A percentile compares a stretch with the other conserved stretches of the same genome.
These are phyloP conservation scores for Goniozus legneri DNA, from an alignment of 1,140 invertebrate species.

Conservation along the genomic window DNA sequence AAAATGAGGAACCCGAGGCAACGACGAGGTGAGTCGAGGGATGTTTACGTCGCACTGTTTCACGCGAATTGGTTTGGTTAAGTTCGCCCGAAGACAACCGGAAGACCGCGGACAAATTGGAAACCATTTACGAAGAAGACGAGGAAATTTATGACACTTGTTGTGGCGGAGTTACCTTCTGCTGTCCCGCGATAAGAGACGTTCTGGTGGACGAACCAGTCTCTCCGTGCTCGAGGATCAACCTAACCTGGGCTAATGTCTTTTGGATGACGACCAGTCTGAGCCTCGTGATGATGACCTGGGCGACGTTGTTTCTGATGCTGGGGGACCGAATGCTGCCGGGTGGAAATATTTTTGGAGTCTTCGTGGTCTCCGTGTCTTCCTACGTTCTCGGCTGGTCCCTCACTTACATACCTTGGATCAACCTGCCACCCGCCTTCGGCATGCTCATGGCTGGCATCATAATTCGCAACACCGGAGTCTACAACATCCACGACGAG, in stretches of 20 bases:
- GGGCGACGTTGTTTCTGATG: slow-evolving; percentile 32
- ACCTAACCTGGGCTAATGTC: slow-evolving; percentile 29
- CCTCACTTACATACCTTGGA: slow-evolving; percentile 34
- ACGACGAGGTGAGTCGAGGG: too few relatives aligned
- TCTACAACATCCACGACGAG: slow-evolving; percentile 38
- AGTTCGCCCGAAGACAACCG: too few relatives aligned
- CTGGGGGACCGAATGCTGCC: slow-evolving; percentile 36
- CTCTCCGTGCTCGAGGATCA: slow-evolving; percentile 5
- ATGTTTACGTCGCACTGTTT: too few relatives aligned
- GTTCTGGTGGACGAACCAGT: slow-evolving; percentile 28
- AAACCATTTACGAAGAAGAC: slow-evolving; percentile 9
- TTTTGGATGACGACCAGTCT: slow-evolving; percentile 27
- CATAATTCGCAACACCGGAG: slow-evolving; percentile 36
- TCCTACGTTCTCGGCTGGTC: slow-evolving; percentile 38
- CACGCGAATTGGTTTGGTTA: too few relatives aligned
- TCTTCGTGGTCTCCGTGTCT: slow-evolving; percentile 31
- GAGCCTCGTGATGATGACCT: slow-evolving; percentile 20
- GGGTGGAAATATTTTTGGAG: slow-evolving; percentile 30
- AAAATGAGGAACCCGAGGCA: too few relatives aligned
- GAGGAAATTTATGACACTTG: slow-evolving; percentile 29
- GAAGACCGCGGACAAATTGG: too few relatives aligned
- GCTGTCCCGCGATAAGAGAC: slow-evolving; percentile 26
- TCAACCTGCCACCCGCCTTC: slow-evolving; percentile 44
- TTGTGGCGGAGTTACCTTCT: slow-evolving; percentile 35
- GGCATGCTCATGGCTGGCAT: slow-evolving; percentile 49